Percentiles rank a stretch among this genome's conserved stretches.
Evolutionary conservation across 2,797 vertebrate species (phyloP).

Genomic region (Aplochiton taeniatus): DNA sequence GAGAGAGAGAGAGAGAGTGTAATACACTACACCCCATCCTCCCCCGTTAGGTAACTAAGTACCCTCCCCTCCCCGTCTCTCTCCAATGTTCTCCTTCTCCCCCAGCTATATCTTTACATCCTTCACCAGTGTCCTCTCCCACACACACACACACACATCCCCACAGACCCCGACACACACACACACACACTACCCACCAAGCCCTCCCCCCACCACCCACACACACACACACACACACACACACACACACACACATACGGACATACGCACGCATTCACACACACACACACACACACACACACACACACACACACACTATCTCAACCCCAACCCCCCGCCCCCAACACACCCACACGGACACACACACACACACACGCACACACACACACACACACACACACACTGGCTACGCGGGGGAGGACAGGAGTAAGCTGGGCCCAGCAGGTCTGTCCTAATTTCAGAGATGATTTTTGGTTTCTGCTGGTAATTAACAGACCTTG

Average conservation of each 20-base stretch:
- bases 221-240: background rate
- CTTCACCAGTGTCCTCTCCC: no score
- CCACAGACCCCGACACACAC: background rate
- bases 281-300: background rate
- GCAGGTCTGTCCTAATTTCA: conserved; percentile 76
- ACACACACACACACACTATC: background rate
- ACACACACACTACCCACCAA: background rate
- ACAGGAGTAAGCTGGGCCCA: conserved; percentile 66
- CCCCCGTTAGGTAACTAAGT: no score
- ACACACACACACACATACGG: conserved; percentile 4
- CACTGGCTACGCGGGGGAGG: conserved; percentile 58
- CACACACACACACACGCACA: background rate
- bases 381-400: background rate
- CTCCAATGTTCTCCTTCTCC: conserved; percentile 11
- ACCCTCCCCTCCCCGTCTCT: background rate
- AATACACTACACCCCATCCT: background rate
- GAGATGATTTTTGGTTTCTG: conserved; percentile 88
- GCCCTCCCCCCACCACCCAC: background rate
- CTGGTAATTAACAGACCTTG: conserved; percentile 85
- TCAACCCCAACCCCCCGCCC: conserved; percentile 10
- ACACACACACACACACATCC: background rate
- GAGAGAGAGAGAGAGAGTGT: conserved; percentile 45
- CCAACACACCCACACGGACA: conserved; percentile 15
- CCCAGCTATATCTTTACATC: no score
- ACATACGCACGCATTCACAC: background rate